Evolutionary conservation across 2,888 invertebrate genomes (phyloP), one percentile per base, ranked within the genome.

Genomic region (Erpobdella octoculata): DNA sequence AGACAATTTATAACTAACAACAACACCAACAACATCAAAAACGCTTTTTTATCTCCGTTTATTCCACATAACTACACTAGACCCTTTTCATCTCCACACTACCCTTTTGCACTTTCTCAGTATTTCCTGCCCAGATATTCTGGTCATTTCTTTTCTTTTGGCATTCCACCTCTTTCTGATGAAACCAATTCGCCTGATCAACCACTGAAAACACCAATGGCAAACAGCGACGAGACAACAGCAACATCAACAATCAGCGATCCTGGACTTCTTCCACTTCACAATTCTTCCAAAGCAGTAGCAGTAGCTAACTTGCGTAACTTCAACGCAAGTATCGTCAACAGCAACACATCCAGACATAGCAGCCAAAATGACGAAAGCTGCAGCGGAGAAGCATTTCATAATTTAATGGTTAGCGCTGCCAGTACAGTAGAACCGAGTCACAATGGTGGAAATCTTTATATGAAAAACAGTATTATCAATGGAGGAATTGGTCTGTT

Each of bases 41-140:
- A 35, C 15, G 28, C 21, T 28, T 53, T 53, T 53, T 53, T 53
- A 21, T 25, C 21, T 53, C 53, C 53, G 21, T 53, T 53, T n/a
- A 8, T 53, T 21, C 53, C 21, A 21, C 53, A 53, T 28, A 28
- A 28, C 53, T 53, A 53, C 53, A 28, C 53, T 15, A 53, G 53
- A n/a, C 53, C 53, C 21, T 53, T 53, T 8, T 21, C 21, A 1
- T 28, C 21, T 12, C 53, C 53, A 21, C 21, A 28, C 53, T 53
- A 53, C 18, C 53, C 53, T 1, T 28, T 53, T 28, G 21, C 53
- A 9, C 8, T 53, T n/a, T 53, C 53, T n/a, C 53, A 53, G 15
- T 53, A 53, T n/a, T 53, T 53, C 28, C 53, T 53, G 53, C 53
- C 53, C 12, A 21, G 53, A 8, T 53, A 53, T 53, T 53, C 53